These are phyloP conservation scores for Trematomus loennbergii DNA, from an alignment of 2,113 vertebrate species.

Conservation along the genomic window DNA sequence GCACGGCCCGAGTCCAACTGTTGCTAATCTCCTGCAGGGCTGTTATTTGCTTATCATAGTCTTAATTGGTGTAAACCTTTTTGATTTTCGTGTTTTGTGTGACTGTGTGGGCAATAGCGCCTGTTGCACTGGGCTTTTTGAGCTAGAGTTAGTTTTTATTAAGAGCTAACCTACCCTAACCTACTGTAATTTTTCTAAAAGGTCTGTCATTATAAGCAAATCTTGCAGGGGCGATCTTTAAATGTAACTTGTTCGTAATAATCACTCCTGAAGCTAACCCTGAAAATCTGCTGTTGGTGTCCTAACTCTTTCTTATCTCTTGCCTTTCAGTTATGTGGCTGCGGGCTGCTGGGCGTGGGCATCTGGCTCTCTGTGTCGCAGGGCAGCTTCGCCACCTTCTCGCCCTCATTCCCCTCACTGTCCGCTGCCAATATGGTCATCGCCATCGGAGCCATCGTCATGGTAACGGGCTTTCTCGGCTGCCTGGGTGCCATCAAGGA, in stretches of 20 bases:
- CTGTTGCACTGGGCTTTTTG: slow-evolving; percentile 11
- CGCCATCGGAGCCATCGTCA: slow-evolving; percentile 93
- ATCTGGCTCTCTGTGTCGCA: slow-evolving; percentile 99
- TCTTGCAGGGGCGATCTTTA: neutral
- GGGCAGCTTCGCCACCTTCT: slow-evolving; percentile 99
- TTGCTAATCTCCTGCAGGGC: slow-evolving; percentile 61
- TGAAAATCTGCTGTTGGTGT: slow-evolving; percentile 18
- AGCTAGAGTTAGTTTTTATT: slow-evolving; percentile 15
- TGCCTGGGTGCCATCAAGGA: slow-evolving; percentile 99
- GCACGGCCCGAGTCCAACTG: slow-evolving; percentile 54
- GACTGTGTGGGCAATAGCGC: slow-evolving; percentile 33
- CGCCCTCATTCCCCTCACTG: slow-evolving; percentile 94
- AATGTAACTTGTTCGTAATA: neutral
- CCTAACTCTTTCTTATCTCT: slow-evolving; percentile 70
- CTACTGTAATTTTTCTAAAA: neutral
- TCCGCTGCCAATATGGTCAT: slow-evolving; percentile 98
- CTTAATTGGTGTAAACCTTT: slow-evolving; percentile 60
- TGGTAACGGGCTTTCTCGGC: slow-evolving; percentile 98
- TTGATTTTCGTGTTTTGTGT: slow-evolving; percentile 49
- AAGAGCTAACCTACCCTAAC: neutral
- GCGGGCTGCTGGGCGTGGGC: slow-evolving; percentile 96
- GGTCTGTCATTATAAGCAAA: neutral
- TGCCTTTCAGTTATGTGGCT: slow-evolving; percentile 93
- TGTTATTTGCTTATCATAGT: slow-evolving; percentile 58
- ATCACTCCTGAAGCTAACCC: neutral